phyloP scores from a whole-genome alignment of 2,113 vertebrate genomes.

The Hypocryptadius cinnamomeus region DNA sequence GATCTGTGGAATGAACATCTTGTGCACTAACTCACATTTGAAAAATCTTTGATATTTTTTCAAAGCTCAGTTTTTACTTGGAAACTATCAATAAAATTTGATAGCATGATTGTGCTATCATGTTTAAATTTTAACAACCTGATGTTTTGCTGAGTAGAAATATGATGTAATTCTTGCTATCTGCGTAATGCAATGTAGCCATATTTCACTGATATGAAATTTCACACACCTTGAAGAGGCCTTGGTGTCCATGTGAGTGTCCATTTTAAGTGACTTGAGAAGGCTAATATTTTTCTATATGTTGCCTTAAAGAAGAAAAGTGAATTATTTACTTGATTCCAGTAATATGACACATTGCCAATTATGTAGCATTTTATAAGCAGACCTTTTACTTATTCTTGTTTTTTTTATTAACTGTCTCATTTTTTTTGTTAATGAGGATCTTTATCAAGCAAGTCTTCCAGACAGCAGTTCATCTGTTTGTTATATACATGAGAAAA shows the following conservation, averaged over 20 bases:
- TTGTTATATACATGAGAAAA: neutral
- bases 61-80: neutral
- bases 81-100: neutral
- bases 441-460: neutral
- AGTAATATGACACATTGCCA: neutral
- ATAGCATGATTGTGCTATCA: neutral
- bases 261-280: neutral
- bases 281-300: neutral
- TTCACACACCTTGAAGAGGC: neutral
- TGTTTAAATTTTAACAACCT: neutral
- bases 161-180: neutral
- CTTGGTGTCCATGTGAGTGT: neutral
- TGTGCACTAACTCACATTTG: neutral
- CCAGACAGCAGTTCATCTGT: neutral
- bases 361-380: neutral
- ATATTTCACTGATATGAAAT: neutral
- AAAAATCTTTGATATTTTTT: neutral
- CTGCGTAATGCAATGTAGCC: neutral
- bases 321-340: neutral
- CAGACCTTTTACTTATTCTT: neutral
- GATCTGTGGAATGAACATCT: neutral
- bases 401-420: neutral
- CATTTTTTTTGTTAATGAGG: neutral
- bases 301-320: neutral
- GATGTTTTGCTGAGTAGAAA: neutral